Evolutionary conservation across 1,140 invertebrate genomes (phyloP).

Genomic region (Mercenaria mercenaria): DNA sequence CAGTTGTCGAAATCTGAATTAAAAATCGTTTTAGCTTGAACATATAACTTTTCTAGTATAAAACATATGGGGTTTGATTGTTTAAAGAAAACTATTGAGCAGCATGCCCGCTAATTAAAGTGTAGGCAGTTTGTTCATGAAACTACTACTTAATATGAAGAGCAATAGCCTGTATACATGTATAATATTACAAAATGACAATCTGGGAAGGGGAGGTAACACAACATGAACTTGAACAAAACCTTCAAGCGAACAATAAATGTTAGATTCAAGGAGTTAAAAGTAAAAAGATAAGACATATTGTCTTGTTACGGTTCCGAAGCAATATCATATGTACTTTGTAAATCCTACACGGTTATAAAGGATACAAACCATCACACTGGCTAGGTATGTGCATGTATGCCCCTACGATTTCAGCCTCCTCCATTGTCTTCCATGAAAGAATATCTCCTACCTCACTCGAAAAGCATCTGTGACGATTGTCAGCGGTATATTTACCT

Average conservation of each 20-base stretch:
- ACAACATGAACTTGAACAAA: too few relatives aligned
- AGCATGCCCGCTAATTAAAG: too few relatives aligned
- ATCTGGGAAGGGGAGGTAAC: too few relatives aligned
- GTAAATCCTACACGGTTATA: background rate
- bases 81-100: too few relatives aligned
- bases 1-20: constrained; percentile 11
- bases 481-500: background rate
- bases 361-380: background rate
- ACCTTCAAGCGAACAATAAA: background rate
- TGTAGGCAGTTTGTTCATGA: background rate
- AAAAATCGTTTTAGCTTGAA: background rate
- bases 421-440: background rate
- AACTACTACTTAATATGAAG: background rate
- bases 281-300: too few relatives aligned
- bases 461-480: background rate
- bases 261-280: background rate
- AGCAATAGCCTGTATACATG: background rate
- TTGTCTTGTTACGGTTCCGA: too few relatives aligned
- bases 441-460: background rate
- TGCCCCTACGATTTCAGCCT: background rate
- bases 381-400: background rate
- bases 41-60: background rate
- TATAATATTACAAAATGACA: background rate
- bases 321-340: too few relatives aligned
- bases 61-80: too few relatives aligned